Base-by-base conservation (phyloP, 2,113 vertebrate genomes). In the Neotragus moschatus region DNA sequence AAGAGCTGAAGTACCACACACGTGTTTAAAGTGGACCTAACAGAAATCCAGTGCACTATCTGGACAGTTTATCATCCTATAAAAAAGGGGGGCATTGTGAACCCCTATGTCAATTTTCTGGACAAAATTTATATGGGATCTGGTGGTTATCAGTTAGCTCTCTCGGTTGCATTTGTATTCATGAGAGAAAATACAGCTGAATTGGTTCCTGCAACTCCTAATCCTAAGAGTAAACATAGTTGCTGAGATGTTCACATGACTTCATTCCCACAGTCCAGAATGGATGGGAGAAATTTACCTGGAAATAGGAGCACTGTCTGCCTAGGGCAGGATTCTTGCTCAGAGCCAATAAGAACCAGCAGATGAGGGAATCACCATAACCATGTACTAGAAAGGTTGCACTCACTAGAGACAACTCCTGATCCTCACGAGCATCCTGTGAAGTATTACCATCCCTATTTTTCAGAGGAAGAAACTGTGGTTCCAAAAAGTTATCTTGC, bases 131-230 rank as follows among this genome's bases (percentile, higher is more conserved):
- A 15, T 8, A 16, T 30, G 33, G 11, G 66, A 85, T 53, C 45
- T 85, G 58, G 13, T 81, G 19, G 87, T 39, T 85, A 61, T 61
- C 7, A 96, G 63, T 84, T 82, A 61, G 58, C 7, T 26, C 19
- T 88, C 63, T 90, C 11, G 0, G 45, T 36, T 60, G 17, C 56
- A 85, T 93, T 94, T 94, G 19, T 79, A 96, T 88, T 94, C 49
- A 47, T 73, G n/a, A 91, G 36, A 95, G 55, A 95, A 96, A 97
- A 85, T 47, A n/a, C 55, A 85, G 66, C 14, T 39, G 85, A 92
- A 96, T 33, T 88, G 85, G 45, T 84, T 79, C 43, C 85, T 60
- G 23, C 26, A 77, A 60, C n/a, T 53, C 82, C 89, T 96, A 95
- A 88, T 92, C 51, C 84, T 73, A 82, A 85, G 0, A 93, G 66